A percentile compares a stretch with the other conserved stretches of the same genome.
Conservation (phyloP, 92 coral and sea anemone species). For the Paragorgia papillata region DNA sequence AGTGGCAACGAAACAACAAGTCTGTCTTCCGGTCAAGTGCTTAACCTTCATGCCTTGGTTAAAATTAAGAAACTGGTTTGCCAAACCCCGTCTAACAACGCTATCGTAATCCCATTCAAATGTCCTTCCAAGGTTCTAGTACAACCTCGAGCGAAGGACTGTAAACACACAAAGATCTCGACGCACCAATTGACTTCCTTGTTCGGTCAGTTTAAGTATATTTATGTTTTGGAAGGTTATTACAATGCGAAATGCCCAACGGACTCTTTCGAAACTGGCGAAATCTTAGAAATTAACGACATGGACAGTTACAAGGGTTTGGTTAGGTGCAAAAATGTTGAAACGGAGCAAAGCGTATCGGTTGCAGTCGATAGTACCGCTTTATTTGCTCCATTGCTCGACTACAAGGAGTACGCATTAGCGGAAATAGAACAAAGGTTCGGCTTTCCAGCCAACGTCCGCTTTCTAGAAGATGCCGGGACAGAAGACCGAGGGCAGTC, state of each 20-base stretch:
- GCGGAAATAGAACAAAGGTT: conserved; percentile 9
- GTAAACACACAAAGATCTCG: neutral
- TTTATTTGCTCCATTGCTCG: neutral
- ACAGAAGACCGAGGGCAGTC: neutral
- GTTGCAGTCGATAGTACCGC: neutral
- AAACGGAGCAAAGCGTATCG: neutral
- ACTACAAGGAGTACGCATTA: conserved; percentile 2
- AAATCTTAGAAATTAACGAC: neutral
- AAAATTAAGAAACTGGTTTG: neutral
- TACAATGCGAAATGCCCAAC: neutral
- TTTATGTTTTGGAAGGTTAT: neutral
- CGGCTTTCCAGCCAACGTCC: conserved; percentile 11
- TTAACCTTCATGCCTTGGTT: conserved; percentile 58
- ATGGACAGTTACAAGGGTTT: neutral
- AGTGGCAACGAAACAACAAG: conserved; percentile 85
- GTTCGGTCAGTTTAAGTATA: neutral
- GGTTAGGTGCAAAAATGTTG: neutral
- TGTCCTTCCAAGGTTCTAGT: conserved; percentile 4
- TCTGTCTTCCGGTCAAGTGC: conserved; percentile 79
- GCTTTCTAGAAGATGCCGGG: neutral
- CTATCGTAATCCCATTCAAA: neutral
- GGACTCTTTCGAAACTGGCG: neutral
- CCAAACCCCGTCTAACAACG: neutral
- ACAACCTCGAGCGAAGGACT: neutral
- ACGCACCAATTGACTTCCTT: neutral